Base-by-base conservation (phyloP, 2,113 vertebrate species). In the Nothobranchius kuhntae region DNA sequence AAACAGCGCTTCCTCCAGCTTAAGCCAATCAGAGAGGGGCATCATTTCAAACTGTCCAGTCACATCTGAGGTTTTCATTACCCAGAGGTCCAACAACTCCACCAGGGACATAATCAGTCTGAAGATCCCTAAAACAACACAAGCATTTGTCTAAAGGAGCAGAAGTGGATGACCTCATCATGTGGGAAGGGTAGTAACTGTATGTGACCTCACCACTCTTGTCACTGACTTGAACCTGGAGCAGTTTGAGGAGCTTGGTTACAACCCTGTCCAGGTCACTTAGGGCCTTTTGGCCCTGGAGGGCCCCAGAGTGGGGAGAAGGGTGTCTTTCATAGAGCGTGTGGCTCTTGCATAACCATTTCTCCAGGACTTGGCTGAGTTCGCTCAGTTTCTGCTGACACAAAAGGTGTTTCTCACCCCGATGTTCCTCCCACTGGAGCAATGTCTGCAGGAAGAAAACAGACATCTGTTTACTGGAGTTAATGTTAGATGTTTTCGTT, bases 271-370 rank as follows among this genome's bases (percentile, higher is more conserved):
- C 76, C 51, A 94, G 90, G 38, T 94, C 84, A 56, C 69, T 71
- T 81, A 94, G 83, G 60, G 57, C 57, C 21, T 54, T 50, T 0
- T 88, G 78, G 54, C 89, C 81, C 11, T 48, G 51, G 9, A 89
- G 71, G 10, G 87, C 47, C 1, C 62, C 61, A 35, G 87, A 88
- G 10, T 93, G 71, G 5, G 89, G 56, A 73, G 51, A 82, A 50
- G n/a, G 74, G 75, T 96, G 95, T 62, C 93, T 91, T 44, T 61
- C 62, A 53, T 94, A 89, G 35, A 97, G 65, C 11, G 52, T 84
- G 42, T 89, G 59, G 40, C 89, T 92, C 67, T 89, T 61, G 17
- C 93, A 82, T n/a, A 53, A 48, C 94, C 95, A 96, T 42, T n/a
- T 80, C 15, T 93, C 88, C 76, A 93, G 93, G 42, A 92, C 76